A percentile compares a stretch with the other conserved stretches of the same genome.
Conservation (phyloP, 2,888 invertebrate species). For the Schizotus pectinicornis region DNA sequence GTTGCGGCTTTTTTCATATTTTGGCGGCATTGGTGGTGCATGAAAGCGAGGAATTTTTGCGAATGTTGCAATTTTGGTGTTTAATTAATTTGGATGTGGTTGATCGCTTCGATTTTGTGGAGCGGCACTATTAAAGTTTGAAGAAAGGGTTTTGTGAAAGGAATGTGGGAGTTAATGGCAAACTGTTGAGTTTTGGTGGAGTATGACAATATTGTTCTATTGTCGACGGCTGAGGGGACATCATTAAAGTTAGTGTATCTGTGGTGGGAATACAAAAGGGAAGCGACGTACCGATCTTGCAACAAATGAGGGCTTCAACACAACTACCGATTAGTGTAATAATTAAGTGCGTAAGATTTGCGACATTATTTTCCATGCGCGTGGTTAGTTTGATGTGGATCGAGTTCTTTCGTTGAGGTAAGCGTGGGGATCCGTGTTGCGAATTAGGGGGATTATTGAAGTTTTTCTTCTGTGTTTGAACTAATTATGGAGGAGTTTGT, state of each 20-base stretch:
- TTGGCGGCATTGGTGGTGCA: not conserved
- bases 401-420: conserved; percentile 3
- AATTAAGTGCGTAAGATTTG: conserved; percentile 14
- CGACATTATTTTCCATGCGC: conserved; percentile 2
- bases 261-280: conserved; percentile 26
- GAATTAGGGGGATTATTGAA: too few relatives aligned
- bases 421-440: not conserved
- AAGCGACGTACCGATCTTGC: conserved; percentile 18
- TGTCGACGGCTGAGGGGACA: conserved; percentile 23
- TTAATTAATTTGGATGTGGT: conserved; percentile 17
- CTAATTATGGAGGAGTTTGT: conserved; percentile 16
- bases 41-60: not conserved
- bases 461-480: not conserved
- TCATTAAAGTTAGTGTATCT: conserved; percentile 30
- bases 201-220: conserved; percentile 28
- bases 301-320: conserved; percentile 21
- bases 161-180: conserved; percentile 28
- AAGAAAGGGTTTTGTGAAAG: conserved; percentile 24
- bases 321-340: conserved; percentile 22
- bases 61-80: not conserved
- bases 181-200: conserved; percentile 28
- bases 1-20: not conserved
- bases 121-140: conserved; percentile 16
- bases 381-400: conserved; percentile 1
- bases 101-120: conserved; percentile 23